Evolutionary conservation across 2,113 vertebrate genomes (phyloP).

Genomic region (Festucalex cinctus): DNA sequence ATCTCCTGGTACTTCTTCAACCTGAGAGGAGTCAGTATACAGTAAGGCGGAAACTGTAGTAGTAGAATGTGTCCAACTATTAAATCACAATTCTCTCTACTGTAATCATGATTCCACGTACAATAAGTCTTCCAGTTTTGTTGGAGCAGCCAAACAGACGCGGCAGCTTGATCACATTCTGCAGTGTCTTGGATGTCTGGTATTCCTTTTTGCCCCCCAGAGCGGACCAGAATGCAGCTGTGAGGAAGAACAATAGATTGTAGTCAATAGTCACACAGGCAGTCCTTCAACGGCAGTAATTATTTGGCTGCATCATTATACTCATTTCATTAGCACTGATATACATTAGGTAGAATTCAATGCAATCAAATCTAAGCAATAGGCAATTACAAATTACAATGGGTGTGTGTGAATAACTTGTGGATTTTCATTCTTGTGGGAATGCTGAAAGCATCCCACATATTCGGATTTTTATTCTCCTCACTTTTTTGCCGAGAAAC

Average conservation of each 20-base stretch:
- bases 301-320: background rate
- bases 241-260: background rate
- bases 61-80: background rate
- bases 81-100: background rate
- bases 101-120: slow-evolving; percentile 46
- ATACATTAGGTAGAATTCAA: background rate
- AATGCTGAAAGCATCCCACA: too few species aligned
- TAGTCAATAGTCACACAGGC: slow-evolving; percentile 4
- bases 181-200: slow-evolving; percentile 73
- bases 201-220: slow-evolving; percentile 77
- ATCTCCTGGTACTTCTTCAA: slow-evolving; percentile 79
- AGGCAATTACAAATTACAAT: too few species aligned
- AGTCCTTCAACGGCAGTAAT: background rate
- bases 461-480: too few species aligned
- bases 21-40: slow-evolving; percentile 39
- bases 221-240: slow-evolving; percentile 72
- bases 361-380: too few species aligned
- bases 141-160: slow-evolving; percentile 80
- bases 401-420: too few species aligned
- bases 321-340: background rate
- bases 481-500: too few species aligned
- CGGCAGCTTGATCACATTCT: slow-evolving; percentile 48
- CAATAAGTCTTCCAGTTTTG: slow-evolving; percentile 72
- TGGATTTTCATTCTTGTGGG: too few species aligned
- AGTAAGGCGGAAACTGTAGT: background rate